These are phyloP conservation scores for Melipona quadrifasciata DNA, from an alignment of 1,140 invertebrate genomes.

Conservation along the genomic window DNA sequence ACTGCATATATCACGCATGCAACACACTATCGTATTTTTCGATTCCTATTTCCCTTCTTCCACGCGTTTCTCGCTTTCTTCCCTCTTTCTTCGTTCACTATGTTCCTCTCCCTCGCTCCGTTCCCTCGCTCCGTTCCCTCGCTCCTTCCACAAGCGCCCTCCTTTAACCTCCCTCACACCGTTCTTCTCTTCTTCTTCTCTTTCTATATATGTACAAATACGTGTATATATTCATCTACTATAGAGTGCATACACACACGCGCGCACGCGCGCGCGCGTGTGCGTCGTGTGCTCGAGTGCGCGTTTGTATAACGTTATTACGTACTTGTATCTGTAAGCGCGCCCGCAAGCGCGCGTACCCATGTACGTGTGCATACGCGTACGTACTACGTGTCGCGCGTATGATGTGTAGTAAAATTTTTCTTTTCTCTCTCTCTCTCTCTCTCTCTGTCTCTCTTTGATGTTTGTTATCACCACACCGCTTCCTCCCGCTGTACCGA, in stretches of 20 bases:
- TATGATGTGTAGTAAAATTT: slow-evolving; percentile 13
- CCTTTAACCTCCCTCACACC: slow-evolving; percentile 40
- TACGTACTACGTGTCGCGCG: slow-evolving; percentile 26
- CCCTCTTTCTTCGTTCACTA: slow-evolving; percentile 19
- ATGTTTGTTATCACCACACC: slow-evolving; percentile 16
- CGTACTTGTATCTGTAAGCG: not conserved
- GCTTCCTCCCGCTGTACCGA: slow-evolving; percentile 28
- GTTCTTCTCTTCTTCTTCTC: slow-evolving; percentile 46
- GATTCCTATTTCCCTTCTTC: slow-evolving; percentile 35
- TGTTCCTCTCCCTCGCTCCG: slow-evolving; percentile 12
- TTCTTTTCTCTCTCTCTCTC: slow-evolving; percentile 15
- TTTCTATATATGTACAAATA: slow-evolving; percentile 46
- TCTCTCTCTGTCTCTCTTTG: not conserved
- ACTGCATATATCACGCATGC: slow-evolving; percentile 7
- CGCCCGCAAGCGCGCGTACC: slow-evolving; percentile 27
- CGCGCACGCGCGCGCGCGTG: slow-evolving; percentile 36
- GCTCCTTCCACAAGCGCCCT: not conserved
- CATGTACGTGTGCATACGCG: not conserved
- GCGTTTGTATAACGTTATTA: slow-evolving; percentile 10
- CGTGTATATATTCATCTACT: slow-evolving; percentile 38
- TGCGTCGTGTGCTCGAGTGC: slow-evolving; percentile 10
- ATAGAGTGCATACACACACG: slow-evolving; percentile 24
- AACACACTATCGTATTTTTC: slow-evolving; percentile 31
- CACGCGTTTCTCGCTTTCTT: slow-evolving; percentile 30
- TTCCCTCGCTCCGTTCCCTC: slow-evolving; percentile 17